phyloP scores from a whole-genome alignment of 2,113 vertebrate genomes.

The Spea bombifrons region DNA sequence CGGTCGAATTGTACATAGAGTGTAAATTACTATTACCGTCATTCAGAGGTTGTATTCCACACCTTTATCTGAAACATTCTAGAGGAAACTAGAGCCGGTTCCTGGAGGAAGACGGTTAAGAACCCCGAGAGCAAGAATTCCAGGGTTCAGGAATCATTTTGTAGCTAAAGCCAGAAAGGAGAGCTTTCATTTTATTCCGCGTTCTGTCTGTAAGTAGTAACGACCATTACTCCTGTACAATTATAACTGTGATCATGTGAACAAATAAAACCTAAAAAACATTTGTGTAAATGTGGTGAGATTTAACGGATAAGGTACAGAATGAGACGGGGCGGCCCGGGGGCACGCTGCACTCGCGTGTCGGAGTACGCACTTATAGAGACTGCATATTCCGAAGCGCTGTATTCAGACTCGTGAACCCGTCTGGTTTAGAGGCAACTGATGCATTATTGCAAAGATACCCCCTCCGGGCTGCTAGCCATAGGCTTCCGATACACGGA shows the following conservation, averaged over 20 bases:
- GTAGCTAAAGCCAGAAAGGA: slow-evolving; percentile 69
- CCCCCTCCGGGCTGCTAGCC: too few relatives aligned
- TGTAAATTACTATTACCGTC: slow-evolving; percentile 73
- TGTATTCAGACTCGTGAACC: not conserved
- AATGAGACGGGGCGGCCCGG: too few relatives aligned
- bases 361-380: too few relatives aligned
- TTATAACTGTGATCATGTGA: slow-evolving; percentile 89
- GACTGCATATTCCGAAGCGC: too few relatives aligned
- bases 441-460: not conserved
- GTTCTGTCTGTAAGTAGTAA: slow-evolving; percentile 87
- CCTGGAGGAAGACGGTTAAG: slow-evolving; percentile 68
- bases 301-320: not conserved
- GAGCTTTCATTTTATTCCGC: slow-evolving; percentile 81
- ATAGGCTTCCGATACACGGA: too few relatives aligned
- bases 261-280: slow-evolving; percentile 84
- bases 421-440: not conserved
- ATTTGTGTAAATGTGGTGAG: slow-evolving; percentile 36
- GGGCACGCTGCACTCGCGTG: too few relatives aligned
- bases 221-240: slow-evolving; percentile 82
- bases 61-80: slow-evolving; percentile 66
- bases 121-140: slow-evolving; percentile 65
- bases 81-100: slow-evolving; percentile 68
- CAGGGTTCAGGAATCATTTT: slow-evolving; percentile 68
- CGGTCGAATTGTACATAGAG: slow-evolving; percentile 73
- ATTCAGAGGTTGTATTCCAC: slow-evolving; percentile 60